phyloP scores from a whole-genome alignment of 2,797 vertebrate species.

The Gephyroberyx darwinii region DNA sequence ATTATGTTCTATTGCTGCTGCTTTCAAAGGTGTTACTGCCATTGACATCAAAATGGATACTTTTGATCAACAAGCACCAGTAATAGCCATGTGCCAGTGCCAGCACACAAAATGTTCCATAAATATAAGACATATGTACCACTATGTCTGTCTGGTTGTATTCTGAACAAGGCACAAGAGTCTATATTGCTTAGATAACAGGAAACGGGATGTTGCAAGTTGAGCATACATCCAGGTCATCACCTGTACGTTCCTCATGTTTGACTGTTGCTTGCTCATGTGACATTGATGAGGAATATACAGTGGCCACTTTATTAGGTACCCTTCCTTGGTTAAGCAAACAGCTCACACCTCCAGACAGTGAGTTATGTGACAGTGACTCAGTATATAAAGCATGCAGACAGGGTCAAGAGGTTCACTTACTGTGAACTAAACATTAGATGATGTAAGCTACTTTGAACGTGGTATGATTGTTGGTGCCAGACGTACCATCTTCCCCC shows the following conservation, averaged over 20 bases:
- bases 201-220: no score
- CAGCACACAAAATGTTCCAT: no score
- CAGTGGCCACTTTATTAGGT: neutral
- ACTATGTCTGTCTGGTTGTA: no score
- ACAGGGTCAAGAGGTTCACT: conserved; percentile 1
- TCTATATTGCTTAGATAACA: no score
- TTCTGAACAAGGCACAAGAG: no score
- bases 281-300: neutral
- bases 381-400: conserved; percentile 27
- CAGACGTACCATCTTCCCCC: neutral
- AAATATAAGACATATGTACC: no score
- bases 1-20: neutral
- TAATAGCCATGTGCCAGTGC: no score
- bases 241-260: no score
- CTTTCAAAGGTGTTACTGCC: no score
- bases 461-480: neutral
- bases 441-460: neutral
- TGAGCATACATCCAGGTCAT: no score
- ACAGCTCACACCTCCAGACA: conserved; percentile 29
- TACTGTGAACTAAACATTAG: conserved; percentile 35
- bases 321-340: conserved; percentile 3
- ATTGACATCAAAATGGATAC: no score
- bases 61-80: no score
- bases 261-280: neutral
- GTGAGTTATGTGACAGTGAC: conserved; percentile 41